Evolutionary conservation across 2,113 vertebrate genomes (phyloP), one percentile per base, ranked within the genome.

Genomic region (Pungitius pungitius): DNA sequence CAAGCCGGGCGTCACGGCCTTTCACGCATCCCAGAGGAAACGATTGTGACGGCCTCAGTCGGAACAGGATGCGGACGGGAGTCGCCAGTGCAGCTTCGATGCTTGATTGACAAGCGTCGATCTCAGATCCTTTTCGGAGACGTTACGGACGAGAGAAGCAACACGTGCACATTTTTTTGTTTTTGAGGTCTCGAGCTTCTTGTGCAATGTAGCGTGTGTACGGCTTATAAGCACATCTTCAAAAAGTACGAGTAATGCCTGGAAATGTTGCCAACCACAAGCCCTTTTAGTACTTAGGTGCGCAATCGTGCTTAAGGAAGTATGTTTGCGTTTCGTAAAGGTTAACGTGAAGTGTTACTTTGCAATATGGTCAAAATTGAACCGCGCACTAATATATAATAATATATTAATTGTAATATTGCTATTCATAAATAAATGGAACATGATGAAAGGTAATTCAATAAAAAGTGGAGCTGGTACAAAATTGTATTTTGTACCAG

Each of bases 1-100:
- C 9, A 45, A 18, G 10, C 5, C 49, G 17, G 15, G 1, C n/a
- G 61, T 47, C 9, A 30, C 30, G 30, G 30, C 30, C 30, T n/a
- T n/a, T n/a, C n/a, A n/a, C n/a, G n/a, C n/a, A n/a, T 75, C 9
- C 73, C 35, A 47, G 58, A 67, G 59, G 83, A 83, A 80, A 72
- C 65, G 43, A 66, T 39, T 17, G 8, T 52, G 43, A 43, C 17
- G 7, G 13, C 7, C 12, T 1, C 1, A 43, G 3, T 24, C 12
- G 60, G 42, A 68, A 68, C 47, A 75, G 74, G 82, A 77, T 60
- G 0, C 33, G 6, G 33, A 5, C 33, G 33, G 33, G 5, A 6
- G 1, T 7, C 33, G 3, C n/a, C n/a, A 35, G 6, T 6, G 3
- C 33, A 13, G 49, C n/a, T 39, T 27, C 22, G 14, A 26, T 18